Evolutionary conservation across 1,140 invertebrate species (phyloP), one percentile per base, ranked within the genome.

Genomic region (Melipona quadrifasciata): DNA sequence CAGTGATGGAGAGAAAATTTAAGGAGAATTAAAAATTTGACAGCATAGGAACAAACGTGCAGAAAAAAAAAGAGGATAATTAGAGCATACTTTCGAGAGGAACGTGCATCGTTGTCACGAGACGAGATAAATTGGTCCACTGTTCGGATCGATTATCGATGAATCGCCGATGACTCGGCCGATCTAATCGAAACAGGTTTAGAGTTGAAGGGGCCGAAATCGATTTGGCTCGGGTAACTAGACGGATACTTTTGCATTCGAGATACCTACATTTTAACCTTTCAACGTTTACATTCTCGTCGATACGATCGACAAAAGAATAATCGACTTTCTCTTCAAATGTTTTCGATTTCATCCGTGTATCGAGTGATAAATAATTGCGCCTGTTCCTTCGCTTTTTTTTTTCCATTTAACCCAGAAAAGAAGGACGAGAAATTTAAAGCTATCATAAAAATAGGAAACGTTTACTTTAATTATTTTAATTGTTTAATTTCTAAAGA

Each of bases 141-240:
- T 51, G 68, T 61, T 64, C 19, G 82, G 77, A 70, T 80, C 79
- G 83, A 80, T 87, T 82, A 89, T 89, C 87, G 86, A 88, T 89
- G 83, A 87, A 68, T 75, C 86, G 79, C n/a, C 57, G 70, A 85
- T 88, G 86, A 88, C 78, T 87, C 77, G 82, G 70, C 84, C 72
- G 79, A 67, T 61, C 47, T 24, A 2, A 51, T 27, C 31, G 65
- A 58, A 68, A 67, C 76, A 31, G 34, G 5, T 19, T 6, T 11
- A 16, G 31, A 34, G 73, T 80, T 51, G 47, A 71, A 3, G 47
- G 71, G 3, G 17, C 47, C 58, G 51, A 24, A 17, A 34, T 24
- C 58, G 47, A 53, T 51, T 75, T 57, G 85, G 67, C 61, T 53
- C 31, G 31, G 12, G 71, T 87, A 87, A 84, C 77, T 19, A 21